Evolutionary conservation across 2,797 vertebrate species (phyloP).

Genomic region (Iguana delicatissima): DNA sequence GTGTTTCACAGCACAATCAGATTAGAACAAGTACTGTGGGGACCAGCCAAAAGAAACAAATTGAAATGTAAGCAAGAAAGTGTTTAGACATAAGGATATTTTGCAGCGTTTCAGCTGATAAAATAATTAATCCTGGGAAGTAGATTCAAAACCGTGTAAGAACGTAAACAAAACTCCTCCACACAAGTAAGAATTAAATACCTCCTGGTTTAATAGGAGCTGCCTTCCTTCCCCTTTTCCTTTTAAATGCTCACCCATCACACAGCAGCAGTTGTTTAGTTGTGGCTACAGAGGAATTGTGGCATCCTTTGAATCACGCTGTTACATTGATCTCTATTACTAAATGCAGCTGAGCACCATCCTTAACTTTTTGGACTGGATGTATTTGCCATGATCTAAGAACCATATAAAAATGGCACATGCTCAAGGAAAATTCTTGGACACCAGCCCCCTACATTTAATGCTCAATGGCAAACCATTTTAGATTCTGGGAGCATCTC

Average conservation of each 20-base stretch:
- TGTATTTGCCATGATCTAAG: background rate
- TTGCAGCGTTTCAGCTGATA: slow-evolving; percentile 78
- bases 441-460: background rate
- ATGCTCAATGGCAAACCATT: background rate
- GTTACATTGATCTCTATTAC: slow-evolving; percentile 43
- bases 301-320: slow-evolving; percentile 68
- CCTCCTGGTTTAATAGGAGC: slow-evolving; percentile 50
- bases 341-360: slow-evolving; percentile 47
- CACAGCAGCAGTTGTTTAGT: slow-evolving; percentile 35
- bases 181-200: slow-evolving; percentile 66
- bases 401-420: background rate
- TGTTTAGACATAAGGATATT: slow-evolving; percentile 72
- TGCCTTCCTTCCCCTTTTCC: slow-evolving; percentile 27
- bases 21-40: slow-evolving; percentile 69
- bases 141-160: slow-evolving; percentile 74
- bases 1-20: slow-evolving; percentile 72
- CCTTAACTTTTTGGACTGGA: slow-evolving; percentile 45
- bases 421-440: background rate
- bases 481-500: background rate
- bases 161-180: slow-evolving; percentile 65
- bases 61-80: slow-evolving; percentile 66
- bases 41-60: slow-evolving; percentile 69
- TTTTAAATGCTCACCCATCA: slow-evolving; percentile 57
- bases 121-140: slow-evolving; percentile 78
- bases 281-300: slow-evolving; percentile 55